phyloP scores from a whole-genome alignment of 2,113 vertebrate genomes.

The Climacteris rufus region DNA sequence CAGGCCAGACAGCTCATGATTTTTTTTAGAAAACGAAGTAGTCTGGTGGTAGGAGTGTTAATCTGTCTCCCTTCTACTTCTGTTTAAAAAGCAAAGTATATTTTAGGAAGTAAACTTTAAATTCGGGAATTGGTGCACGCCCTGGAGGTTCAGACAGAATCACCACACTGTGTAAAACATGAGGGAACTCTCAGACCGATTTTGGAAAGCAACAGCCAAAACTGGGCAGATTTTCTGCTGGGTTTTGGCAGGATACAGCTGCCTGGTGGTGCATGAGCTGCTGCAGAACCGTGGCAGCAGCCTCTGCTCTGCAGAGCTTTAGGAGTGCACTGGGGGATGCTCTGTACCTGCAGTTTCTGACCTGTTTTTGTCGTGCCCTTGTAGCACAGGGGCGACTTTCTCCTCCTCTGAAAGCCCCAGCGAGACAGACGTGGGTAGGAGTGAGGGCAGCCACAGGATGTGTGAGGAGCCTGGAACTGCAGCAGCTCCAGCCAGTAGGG shows the following conservation, averaged over 20 bases:
- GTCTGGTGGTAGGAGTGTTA: not conserved
- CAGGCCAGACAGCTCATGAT: not conserved
- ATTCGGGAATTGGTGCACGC: not conserved
- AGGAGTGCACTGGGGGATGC: not conserved
- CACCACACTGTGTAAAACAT: not conserved
- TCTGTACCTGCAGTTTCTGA: constrained; percentile 6
- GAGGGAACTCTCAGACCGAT: not conserved
- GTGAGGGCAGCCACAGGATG: constrained; percentile 30
- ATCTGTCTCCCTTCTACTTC: not conserved
- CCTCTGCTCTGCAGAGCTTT: not conserved
- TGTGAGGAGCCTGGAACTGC: not conserved
- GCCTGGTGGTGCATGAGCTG: not conserved
- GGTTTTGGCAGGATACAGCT: not conserved
- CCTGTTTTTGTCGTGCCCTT: constrained; percentile 30
- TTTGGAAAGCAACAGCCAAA: not conserved
- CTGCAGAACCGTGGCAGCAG: not conserved
- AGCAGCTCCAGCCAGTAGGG: constrained; percentile 15
- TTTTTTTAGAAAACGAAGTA: not conserved
- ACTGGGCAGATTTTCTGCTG: not conserved
- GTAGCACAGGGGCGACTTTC: constrained; percentile 56
- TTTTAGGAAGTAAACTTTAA: not conserved
- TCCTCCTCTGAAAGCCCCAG: constrained; percentile 57
- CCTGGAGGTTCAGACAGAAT: not conserved
- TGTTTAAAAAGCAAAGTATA: not conserved
- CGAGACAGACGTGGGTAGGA: not conserved